These are phyloP conservation scores for Bursaphelenchus okinawaensis DNA, from an alignment of 2,888 invertebrate genomes.

Conservation along the genomic window DNA sequence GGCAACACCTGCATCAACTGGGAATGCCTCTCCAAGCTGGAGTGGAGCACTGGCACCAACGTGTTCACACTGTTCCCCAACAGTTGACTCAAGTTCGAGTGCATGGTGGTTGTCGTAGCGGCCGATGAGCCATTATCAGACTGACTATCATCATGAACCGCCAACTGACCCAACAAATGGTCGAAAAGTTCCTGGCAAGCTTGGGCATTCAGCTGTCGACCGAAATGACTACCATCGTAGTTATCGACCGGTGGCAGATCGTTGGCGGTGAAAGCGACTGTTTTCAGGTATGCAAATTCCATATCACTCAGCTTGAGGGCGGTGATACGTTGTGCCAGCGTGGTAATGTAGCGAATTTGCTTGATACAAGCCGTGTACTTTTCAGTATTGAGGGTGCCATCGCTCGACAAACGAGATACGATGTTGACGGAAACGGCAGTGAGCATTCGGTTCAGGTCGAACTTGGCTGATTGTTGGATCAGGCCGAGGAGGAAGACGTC, in stretches of 20 bases:
- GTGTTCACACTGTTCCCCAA: conserved; percentile 1
- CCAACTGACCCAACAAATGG: conserved; percentile 36
- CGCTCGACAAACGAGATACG: neutral
- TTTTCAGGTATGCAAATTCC: conserved; percentile 56
- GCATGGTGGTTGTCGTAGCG: neutral
- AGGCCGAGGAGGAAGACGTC: conserved; percentile 84
- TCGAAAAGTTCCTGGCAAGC: conserved; percentile 65
- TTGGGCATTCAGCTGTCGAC: conserved; percentile 64
- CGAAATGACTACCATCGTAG: neutral
- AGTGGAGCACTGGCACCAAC: neutral
- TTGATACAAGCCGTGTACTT: conserved; percentile 68
- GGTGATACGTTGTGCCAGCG: conserved; percentile 30
- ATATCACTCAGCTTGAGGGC: conserved; percentile 35
- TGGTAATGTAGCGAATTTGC: conserved; percentile 33
- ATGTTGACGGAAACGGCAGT: neutral
- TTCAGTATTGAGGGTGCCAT: conserved; percentile 2
- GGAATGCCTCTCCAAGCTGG: conserved; percentile 18
- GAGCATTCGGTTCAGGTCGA: conserved; percentile 66
- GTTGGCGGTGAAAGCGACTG: conserved; percentile 52
- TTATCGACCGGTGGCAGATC: conserved; percentile 31
- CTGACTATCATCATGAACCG: conserved; percentile 15
- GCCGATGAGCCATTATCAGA: conserved; percentile 12
- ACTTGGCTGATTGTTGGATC: conserved; percentile 74
- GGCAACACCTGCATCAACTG: conserved; percentile 62
- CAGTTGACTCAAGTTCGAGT: neutral